Conservation (phyloP, 2,888 invertebrate genomes). For the Sepioteuthis lessoniana region DNA sequence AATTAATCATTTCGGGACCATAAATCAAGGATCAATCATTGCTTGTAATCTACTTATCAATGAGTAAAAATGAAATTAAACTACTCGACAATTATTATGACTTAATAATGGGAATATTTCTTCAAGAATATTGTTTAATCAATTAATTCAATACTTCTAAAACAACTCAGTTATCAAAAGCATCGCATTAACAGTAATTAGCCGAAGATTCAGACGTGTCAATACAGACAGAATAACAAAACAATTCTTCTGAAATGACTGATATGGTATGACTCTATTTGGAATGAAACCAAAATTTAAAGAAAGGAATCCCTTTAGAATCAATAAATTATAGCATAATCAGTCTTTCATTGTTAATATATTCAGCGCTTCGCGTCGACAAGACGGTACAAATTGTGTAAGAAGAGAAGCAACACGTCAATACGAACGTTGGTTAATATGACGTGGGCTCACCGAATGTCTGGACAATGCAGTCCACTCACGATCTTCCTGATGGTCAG, state of each 20-base stretch:
- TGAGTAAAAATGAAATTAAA: no score
- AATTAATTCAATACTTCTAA: no score
- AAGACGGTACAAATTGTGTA: background rate
- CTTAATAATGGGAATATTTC: no score
- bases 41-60: no score
- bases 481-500: background rate
- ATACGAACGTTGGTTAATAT: background rate
- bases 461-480: background rate
- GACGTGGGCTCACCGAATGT: background rate
- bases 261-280: background rate
- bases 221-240: background rate
- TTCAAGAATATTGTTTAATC: no score
- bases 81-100: no score
- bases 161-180: background rate
- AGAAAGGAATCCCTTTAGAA: background rate
- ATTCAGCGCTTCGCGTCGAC: background rate
- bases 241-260: background rate
- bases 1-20: no score
- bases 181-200: background rate
- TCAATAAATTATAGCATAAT: background rate
- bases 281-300: background rate
- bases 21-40: no score
- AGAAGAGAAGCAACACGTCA: background rate
- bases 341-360: constrained; percentile 1
- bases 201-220: background rate